phyloP scores from a whole-genome alignment of 2,888 invertebrate genomes.

The Micoletzkya japonica region DNA sequence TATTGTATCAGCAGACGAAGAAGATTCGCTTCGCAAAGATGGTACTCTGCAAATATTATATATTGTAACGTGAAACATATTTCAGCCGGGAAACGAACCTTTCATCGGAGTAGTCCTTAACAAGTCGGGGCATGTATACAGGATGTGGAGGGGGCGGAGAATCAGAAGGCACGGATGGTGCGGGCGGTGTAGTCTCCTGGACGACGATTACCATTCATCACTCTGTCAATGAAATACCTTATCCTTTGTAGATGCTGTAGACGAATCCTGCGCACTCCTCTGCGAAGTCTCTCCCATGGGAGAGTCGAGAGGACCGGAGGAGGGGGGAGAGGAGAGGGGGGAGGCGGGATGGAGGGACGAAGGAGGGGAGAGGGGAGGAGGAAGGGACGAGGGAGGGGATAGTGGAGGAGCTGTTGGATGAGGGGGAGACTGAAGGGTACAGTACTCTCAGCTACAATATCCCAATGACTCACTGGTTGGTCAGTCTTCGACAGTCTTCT shows the following conservation, averaged over 20 bases:
- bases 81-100: background rate
- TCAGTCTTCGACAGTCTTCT: background rate
- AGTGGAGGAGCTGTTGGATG: constrained; percentile 1
- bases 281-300: background rate
- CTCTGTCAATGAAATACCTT: no score
- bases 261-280: no score
- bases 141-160: background rate
- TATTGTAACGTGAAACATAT: background rate
- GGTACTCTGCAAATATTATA: constrained; percentile 7
- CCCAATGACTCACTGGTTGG: background rate
- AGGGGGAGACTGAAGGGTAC: background rate
- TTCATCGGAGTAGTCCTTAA: background rate
- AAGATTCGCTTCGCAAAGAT: constrained; percentile 2
- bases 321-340: background rate
- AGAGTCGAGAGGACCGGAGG: constrained; percentile 7
- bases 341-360: background rate
- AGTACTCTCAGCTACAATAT: background rate
- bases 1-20: constrained; percentile 19
- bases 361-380: background rate
- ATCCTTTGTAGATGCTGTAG: no score
- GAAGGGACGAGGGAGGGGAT: background rate
- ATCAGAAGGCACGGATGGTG: background rate
- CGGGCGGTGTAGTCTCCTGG: no score
- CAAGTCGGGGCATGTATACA: constrained; percentile 13
- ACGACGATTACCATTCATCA: no score